Conservation (phyloP, 2,888 invertebrate genomes). For the Actias luna region DNA sequence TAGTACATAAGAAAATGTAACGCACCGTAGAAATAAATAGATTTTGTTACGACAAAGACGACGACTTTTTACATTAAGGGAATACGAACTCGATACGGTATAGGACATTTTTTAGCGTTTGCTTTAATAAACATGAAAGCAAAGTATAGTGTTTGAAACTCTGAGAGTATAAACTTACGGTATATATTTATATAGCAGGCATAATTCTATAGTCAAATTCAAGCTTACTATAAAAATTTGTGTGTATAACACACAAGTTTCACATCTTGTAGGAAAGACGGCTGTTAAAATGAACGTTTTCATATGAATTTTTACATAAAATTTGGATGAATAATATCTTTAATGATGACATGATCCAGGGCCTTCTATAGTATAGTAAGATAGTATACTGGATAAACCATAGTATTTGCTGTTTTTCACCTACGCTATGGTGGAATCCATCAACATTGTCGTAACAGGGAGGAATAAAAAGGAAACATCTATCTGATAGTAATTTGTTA, state of each 20-base stretch:
- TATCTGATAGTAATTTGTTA: constrained; percentile 17
- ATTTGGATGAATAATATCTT: background rate
- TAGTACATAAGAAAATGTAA: background rate
- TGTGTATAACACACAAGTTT: too few relatives aligned
- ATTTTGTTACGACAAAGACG: background rate
- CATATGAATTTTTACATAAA: background rate
- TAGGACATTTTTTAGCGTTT: background rate
- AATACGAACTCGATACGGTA: background rate
- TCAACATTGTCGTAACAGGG: constrained; percentile 9
- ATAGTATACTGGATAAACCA: background rate
- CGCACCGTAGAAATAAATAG: background rate
- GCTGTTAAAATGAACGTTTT: background rate
- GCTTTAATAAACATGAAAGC: background rate
- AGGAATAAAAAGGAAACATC: constrained; percentile 17
- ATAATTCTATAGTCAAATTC: background rate
- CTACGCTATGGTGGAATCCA: constrained; percentile 12
- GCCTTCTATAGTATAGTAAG: background rate
- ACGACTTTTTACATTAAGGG: background rate
- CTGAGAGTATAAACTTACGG: background rate
- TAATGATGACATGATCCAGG: constrained; percentile 1
- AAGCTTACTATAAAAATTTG: background rate
- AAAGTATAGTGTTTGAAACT: background rate
- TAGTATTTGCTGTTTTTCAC: constrained; percentile 15
- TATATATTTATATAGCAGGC: background rate
- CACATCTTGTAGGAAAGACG: background rate